Conservation (phyloP, 2,113 vertebrate species). For the Antennarius striatus region DNA sequence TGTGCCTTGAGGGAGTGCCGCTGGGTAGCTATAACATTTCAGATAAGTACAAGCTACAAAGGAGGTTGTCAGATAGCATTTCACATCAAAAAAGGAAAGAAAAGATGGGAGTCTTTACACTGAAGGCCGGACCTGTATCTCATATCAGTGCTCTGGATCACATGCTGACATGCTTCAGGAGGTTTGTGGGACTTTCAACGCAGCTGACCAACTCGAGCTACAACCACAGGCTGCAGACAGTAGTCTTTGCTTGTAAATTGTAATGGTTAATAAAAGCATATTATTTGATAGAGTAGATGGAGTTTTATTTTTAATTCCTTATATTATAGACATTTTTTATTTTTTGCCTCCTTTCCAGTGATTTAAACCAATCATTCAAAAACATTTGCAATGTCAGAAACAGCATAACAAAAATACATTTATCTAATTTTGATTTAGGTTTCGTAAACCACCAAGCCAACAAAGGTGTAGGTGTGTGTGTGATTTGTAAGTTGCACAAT, state of each 20-base stretch:
- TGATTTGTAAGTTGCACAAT: too few relatives aligned
- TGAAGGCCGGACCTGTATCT: background rate
- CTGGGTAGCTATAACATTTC: conserved; percentile 4
- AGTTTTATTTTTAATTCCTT: too few relatives aligned
- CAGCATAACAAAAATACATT: too few relatives aligned
- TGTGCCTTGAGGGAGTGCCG: background rate
- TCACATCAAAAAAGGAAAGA: background rate
- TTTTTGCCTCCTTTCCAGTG: too few relatives aligned
- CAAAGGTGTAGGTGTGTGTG: too few relatives aligned
- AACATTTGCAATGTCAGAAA: too few relatives aligned
- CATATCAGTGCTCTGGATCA: background rate
- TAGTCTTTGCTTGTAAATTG: background rate
- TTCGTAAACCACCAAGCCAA: too few relatives aligned
- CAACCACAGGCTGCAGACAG: background rate
- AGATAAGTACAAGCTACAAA: conserved; percentile 2
- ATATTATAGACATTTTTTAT: too few relatives aligned
- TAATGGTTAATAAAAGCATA: background rate
- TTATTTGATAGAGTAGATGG: background rate
- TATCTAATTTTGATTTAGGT: too few relatives aligned
- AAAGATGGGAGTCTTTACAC: background rate
- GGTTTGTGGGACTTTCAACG: background rate
- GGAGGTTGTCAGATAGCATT: conserved; percentile 2
- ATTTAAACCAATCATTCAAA: too few relatives aligned
- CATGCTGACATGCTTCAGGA: conserved; percentile 5
- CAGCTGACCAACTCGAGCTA: background rate